Base-by-base conservation (phyloP, 2,113 vertebrate species). In the Gambusia affinis region DNA sequence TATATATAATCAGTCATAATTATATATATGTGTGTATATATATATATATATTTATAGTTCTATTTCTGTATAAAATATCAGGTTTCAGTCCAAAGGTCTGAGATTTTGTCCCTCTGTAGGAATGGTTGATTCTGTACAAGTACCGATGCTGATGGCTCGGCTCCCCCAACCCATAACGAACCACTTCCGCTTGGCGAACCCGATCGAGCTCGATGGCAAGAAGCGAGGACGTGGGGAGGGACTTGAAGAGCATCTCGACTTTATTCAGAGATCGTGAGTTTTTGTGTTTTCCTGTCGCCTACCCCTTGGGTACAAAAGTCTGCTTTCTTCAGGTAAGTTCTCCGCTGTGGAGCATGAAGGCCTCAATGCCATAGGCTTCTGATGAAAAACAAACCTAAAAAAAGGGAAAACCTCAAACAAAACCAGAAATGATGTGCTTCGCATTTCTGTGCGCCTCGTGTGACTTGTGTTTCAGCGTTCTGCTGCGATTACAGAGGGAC, bases 41-140 rank as follows among this genome's bases (percentile, higher is more conserved):
- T 91, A 84, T 85, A 77, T 89, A 87, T 92, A 90, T 93, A 89
- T 90, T 89, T 89, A 92, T 91, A 93, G 84, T 91, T 93, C 47
- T 94, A 92, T 93, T 93, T 94, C 92, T 90, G 92, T 94, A 95
- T 92, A 95, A 95, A 95, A 95, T 89, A 92, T 92, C 91, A 88
- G 81, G 89, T 80, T 81, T 86, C 79, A 90, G 85, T 93, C 85
- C 91, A 92, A 88, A 88, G 89, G 89, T 85, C 87, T 80, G 85
- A 90, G 84, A 91, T 81, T 89, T 85, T 90, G n/a, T 82, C 89
- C 83, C 81, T 90, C 84, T 80, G 88, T 80, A 89, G 92, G 92
- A 94, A 92, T 92, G 91, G 92, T 92, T 89, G 90, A 92, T 93
- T 92, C 93, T 95, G 92, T 95, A 95, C 94, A 95, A 85, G 81